Evolutionary conservation across 2,888 invertebrate genomes (phyloP), one percentile per base, ranked within the genome.

Genomic region (Lamellibrachia satsuma): DNA sequence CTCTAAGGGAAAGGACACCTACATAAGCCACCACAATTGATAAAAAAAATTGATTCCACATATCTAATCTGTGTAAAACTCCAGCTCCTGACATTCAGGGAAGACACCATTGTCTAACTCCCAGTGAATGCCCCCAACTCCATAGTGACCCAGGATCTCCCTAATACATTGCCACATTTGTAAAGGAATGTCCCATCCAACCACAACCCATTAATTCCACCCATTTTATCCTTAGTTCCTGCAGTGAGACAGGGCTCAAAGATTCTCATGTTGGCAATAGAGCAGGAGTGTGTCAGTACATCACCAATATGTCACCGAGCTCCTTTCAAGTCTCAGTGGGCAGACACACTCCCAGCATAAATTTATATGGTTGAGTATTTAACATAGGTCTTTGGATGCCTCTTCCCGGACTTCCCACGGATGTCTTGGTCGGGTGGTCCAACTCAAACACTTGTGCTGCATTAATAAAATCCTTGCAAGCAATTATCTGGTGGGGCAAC

Each of bases 371-470:
- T 75, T 75, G 22, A 75, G 75, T 75, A 75, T 75, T 75, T 75
- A 75, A 75, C 75, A 75, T 75, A 75, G 75, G 75, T 75, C 75
- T 75, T 75, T 75, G 75, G n/a, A 75, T 75, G 75, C n/a, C 75
- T 11, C 75, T 75, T 75, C n/a, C 75, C n/a, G 6, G n/a, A n/a
- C 22, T 75, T 75, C 75, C 75, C 75, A 75, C 75, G 22, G 75
- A 75, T 75, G 75, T n/a, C 6, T 4, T 75, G 75, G 15, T 75
- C 75, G 22, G 1, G 75, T 22, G 22, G 15, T 75, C 75, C 15
- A 6, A 75, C 75, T n/a, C 75, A 75, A 75, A 75, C 75, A 75
- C 75, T 75, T 75, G 75, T 75, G 75, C 22, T 6, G 75, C 75
- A 75, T 75, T 75, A 75, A 75, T 75, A 22, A 75, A 75, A 75